Percentiles rank a stretch among this genome's conserved stretches.
Evolutionary conservation across 2,888 invertebrate genomes (phyloP).

Genomic region (Argyresthia albistria): DNA sequence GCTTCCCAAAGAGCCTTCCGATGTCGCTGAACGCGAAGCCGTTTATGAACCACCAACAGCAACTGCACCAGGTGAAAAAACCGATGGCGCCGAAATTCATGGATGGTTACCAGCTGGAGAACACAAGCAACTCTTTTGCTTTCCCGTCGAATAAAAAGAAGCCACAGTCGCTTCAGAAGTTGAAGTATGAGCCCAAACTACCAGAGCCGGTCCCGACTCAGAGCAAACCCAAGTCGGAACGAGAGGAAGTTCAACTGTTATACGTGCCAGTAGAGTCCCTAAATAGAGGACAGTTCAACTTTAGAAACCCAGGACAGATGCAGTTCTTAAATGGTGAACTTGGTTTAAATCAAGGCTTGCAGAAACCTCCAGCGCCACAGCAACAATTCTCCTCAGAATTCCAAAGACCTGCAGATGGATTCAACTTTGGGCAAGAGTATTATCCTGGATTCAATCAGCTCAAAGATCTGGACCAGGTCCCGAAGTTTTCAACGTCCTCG

Average conservation of each 20-base stretch:
- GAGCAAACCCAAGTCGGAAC: conserved; percentile 43
- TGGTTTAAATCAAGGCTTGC: conserved; percentile 27
- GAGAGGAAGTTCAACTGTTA: conserved; percentile 82
- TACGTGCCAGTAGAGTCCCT: conserved; percentile 87
- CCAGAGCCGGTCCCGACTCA: conserved; percentile 20
- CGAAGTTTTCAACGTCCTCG: conserved; percentile 48
- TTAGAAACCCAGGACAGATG: conserved; percentile 38
- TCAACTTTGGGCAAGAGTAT: conserved; percentile 32
- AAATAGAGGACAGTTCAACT: conserved; percentile 61
- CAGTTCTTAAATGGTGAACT: conserved; percentile 27
- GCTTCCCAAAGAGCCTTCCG: conserved; percentile 24
- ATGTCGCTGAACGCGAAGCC: conserved; percentile 33
- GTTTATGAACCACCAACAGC: conserved; percentile 26
- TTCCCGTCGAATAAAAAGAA: conserved; percentile 28
- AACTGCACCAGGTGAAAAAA: conserved; percentile 22
- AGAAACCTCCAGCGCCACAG: conserved; percentile 21
- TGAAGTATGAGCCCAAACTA: conserved; percentile 43
- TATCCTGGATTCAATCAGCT: conserved; percentile 43
- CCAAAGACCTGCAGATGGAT: conserved; percentile 34
- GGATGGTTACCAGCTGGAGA: conserved; percentile 56
- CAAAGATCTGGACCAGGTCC: conserved; percentile 36
- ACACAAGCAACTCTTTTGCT: conserved; percentile 27
- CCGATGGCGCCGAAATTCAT: conserved; percentile 37
- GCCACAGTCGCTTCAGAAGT: conserved; percentile 49
- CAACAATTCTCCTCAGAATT: conserved; percentile 32